phyloP scores from a whole-genome alignment of 1,140 invertebrate species.

The Notospermus geniculatus region DNA sequence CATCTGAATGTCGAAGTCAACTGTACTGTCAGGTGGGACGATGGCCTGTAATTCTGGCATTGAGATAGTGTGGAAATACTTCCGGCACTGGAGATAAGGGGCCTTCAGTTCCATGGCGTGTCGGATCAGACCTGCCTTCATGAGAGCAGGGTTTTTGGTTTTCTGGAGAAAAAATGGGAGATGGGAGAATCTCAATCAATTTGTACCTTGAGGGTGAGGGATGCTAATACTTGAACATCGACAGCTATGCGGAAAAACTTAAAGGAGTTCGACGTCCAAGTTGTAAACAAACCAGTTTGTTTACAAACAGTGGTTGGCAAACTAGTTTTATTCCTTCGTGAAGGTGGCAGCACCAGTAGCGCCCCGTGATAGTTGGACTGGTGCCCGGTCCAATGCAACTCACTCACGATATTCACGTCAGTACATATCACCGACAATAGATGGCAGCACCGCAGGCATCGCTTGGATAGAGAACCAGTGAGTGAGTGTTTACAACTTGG shows the following conservation, averaged over 20 bases:
- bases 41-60: conserved; percentile 48
- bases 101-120: conserved; percentile 42
- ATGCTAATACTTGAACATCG: background rate
- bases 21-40: conserved; percentile 27
- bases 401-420: too few species aligned
- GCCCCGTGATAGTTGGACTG: too few species aligned
- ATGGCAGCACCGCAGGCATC: too few species aligned
- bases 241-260: background rate
- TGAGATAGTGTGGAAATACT: conserved; percentile 52
- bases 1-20: conserved; percentile 48
- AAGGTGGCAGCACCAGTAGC: too few species aligned
- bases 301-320: too few species aligned
- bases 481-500: too few species aligned
- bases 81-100: conserved; percentile 53
- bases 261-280: too few species aligned
- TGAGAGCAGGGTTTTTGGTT: conserved; percentile 43
- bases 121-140: conserved; percentile 41
- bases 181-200: background rate
- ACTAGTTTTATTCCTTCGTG: too few species aligned
- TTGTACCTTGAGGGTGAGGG: background rate
- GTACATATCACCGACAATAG: too few species aligned
- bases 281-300: too few species aligned
- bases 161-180: conserved; percentile 29
- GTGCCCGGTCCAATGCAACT: too few species aligned
- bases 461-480: too few species aligned